These are phyloP conservation scores for Rhinatrema bivittatum DNA, from an alignment of 2,797 vertebrate genomes.

Conservation along the genomic window DNA sequence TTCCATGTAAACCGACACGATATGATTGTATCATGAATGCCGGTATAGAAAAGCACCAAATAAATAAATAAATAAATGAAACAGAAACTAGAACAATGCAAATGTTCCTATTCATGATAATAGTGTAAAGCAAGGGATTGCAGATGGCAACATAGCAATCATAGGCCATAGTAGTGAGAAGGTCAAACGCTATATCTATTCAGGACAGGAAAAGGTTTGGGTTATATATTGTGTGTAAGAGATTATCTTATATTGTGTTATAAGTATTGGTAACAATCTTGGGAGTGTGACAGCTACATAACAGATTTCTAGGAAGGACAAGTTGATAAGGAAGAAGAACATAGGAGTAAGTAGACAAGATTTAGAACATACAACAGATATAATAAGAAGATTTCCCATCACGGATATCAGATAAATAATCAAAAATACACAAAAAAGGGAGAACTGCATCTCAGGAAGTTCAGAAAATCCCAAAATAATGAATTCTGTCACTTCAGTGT, in stretches of 20 bases:
- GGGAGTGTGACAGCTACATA: constrained; percentile 33
- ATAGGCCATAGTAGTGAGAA: constrained; percentile 36
- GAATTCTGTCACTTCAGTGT: no score
- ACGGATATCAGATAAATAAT: no score
- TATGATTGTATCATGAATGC: no score
- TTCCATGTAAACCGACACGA: no score
- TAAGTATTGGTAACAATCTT: constrained; percentile 32
- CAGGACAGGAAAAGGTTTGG: constrained; percentile 40
- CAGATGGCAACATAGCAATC: constrained; percentile 42
- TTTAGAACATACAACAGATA: no score
- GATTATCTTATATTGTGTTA: constrained; percentile 20
- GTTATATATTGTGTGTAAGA: constrained; percentile 34
- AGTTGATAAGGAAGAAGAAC: constrained; percentile 36
- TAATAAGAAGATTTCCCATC: no score
- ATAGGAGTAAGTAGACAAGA: constrained; percentile 27
- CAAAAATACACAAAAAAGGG: no score
- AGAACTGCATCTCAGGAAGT: no score
- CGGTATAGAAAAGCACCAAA: no score
- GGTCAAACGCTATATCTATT: constrained; percentile 35
- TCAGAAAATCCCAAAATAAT: no score
- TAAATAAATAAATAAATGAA: no score
- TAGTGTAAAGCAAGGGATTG: constrained; percentile 29
- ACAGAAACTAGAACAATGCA: constrained; percentile 18
- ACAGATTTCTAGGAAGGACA: constrained; percentile 36
- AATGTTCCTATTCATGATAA: constrained; percentile 24